Evolutionary conservation across 2,113 vertebrate genomes (phyloP).

Genomic region (Pseudorhombus dupliciocellatus): DNA sequence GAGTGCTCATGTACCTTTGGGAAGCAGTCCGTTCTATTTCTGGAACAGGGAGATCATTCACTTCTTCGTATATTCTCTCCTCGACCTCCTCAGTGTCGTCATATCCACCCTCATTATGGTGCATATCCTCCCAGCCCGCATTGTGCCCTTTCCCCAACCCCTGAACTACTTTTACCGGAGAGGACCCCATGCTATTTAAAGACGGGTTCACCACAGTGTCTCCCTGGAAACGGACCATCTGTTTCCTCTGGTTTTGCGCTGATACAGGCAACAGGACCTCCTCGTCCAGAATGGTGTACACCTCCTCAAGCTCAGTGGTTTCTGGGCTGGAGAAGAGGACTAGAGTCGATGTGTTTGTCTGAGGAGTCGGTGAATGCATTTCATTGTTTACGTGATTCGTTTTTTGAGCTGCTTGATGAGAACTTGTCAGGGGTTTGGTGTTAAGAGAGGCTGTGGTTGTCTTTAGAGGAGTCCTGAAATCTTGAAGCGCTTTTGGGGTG

Average conservation of each 20-base stretch:
- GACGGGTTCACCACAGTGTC: constrained; percentile 39
- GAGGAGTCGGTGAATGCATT: constrained; percentile 37
- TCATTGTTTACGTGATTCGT: constrained; percentile 18
- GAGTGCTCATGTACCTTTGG: constrained; percentile 20
- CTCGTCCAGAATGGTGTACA: constrained; percentile 81
- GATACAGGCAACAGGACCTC: constrained; percentile 77
- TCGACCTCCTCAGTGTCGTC: constrained; percentile 53
- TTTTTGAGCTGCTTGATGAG: constrained; percentile 51
- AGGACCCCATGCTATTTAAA: constrained; percentile 48
- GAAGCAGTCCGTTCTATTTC: constrained; percentile 45
- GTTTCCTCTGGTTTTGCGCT: constrained; percentile 66
- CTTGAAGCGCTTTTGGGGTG: constrained; percentile 31
- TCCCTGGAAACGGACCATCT: constrained; percentile 48
- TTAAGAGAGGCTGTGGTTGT: constrained; percentile 1
- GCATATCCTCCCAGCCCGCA: constrained; percentile 18
- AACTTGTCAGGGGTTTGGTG: constrained; percentile 16
- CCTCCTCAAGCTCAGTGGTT: constrained; percentile 78
- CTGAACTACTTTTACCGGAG: constrained; percentile 60
- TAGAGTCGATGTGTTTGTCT: constrained; percentile 44
- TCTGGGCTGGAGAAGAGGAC: constrained; percentile 77
- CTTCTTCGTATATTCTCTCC: constrained; percentile 73
- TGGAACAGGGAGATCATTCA: constrained; percentile 46
- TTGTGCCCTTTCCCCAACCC: constrained; percentile 31
- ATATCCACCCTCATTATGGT: constrained; percentile 21
- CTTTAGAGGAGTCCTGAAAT: constrained; percentile 44